These are phyloP conservation scores for Saccostrea glomerata DNA, from an alignment of 1,140 invertebrate species.

Conservation along the genomic window DNA sequence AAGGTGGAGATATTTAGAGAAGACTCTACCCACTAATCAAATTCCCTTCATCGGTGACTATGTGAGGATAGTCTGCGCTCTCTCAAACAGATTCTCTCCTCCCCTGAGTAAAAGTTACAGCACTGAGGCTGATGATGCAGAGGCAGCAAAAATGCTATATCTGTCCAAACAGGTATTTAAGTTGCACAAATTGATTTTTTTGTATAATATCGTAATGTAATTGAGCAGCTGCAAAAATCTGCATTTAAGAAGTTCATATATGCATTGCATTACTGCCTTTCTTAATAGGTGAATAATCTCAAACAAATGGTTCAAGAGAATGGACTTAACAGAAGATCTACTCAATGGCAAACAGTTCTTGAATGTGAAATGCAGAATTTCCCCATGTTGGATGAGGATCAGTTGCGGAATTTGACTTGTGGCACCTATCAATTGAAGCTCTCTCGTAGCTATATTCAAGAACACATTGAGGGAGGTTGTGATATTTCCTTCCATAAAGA, in stretches of 20 bases:
- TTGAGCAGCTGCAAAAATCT: neutral
- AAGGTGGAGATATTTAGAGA: slow-evolving; percentile 19
- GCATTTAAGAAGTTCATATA: neutral
- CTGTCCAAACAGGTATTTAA: neutral
- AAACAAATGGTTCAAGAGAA: too few species aligned
- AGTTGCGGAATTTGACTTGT: slow-evolving; percentile 2
- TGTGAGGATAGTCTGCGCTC: neutral
- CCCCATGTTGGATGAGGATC: neutral
- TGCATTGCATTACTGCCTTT: too few species aligned
- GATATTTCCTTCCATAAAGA: slow-evolving; percentile 44
- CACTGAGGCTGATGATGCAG: neutral
- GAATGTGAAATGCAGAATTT: neutral
- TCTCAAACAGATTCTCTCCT: neutral
- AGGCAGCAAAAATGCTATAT: neutral
- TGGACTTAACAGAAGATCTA: too few species aligned
- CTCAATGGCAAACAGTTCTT: too few species aligned
- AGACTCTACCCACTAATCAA: slow-evolving; percentile 14
- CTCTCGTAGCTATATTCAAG: too few species aligned
- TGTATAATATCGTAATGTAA: too few species aligned
- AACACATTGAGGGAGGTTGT: too few species aligned
- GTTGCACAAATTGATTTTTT: neutral
- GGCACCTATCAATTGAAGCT: neutral
- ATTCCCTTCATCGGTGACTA: neutral
- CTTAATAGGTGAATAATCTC: too few species aligned
- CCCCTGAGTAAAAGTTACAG: neutral